Conservation (phyloP, 2,113 vertebrate genomes). For the Pluvialis apricaria region DNA sequence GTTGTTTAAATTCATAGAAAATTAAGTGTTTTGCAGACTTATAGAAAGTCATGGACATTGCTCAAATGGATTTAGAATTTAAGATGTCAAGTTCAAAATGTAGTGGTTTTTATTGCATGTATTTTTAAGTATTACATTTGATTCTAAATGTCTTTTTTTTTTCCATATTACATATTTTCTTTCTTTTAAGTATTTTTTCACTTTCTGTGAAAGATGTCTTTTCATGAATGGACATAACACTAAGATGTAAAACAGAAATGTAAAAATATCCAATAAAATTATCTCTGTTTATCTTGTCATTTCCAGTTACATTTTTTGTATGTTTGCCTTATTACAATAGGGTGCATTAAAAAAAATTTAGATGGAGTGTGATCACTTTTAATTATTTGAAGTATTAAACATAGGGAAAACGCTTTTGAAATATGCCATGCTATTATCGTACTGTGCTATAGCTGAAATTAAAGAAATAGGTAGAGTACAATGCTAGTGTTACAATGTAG, state of each 20-base stretch:
- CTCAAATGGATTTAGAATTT: background rate
- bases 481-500: background rate
- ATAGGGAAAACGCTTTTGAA: background rate
- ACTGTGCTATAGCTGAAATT: background rate
- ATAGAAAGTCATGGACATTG: background rate
- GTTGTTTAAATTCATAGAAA: background rate
- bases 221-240: background rate
- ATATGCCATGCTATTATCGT: background rate
- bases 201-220: background rate
- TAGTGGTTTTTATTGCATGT: background rate
- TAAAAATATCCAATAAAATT: background rate
- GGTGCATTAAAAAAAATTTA: background rate
- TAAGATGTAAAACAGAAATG: background rate
- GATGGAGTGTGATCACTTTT: background rate
- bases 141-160: background rate
- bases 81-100: background rate
- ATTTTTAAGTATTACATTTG: background rate
- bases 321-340: background rate
- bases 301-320: background rate
- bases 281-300: background rate
- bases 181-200: background rate
- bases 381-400: background rate
- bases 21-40: background rate
- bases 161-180: background rate
- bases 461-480: background rate